Percentiles rank a stretch among this genome's conserved stretches.
These are phyloP conservation scores for Nycticorax nycticorax DNA, from an alignment of 2,113 vertebrate genomes.

Conservation along the genomic window DNA sequence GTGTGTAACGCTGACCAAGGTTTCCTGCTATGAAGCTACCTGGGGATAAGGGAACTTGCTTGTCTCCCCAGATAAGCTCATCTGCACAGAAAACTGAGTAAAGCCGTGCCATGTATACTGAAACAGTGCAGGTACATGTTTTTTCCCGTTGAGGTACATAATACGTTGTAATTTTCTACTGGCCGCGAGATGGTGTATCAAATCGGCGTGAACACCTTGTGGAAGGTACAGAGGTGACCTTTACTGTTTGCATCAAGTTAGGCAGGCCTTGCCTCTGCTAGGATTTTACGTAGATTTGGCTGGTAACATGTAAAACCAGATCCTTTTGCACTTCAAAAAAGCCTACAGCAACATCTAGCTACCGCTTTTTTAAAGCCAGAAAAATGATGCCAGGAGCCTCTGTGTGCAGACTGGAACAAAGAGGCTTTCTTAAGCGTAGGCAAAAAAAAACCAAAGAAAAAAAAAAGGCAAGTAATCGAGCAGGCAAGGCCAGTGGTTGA, in stretches of 20 bases:
- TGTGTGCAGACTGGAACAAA: background rate
- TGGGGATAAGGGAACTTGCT: background rate
- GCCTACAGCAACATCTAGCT: background rate
- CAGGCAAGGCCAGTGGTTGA: background rate
- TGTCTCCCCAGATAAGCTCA: background rate
- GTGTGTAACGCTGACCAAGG: background rate
- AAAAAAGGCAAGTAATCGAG: background rate
- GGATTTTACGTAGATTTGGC: background rate
- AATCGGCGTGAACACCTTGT: background rate
- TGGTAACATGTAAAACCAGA: background rate
- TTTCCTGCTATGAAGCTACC: background rate
- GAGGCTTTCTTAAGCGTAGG: background rate
- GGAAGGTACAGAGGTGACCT: background rate
- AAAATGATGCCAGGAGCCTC: background rate
- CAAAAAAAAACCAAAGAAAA: background rate
- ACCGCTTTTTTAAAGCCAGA: background rate
- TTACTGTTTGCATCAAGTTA: background rate
- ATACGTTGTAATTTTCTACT: background rate
- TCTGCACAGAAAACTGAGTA: background rate
- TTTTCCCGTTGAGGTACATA: background rate
- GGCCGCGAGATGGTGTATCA: rapidly evolving
- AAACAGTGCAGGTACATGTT: background rate
- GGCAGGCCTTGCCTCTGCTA: background rate
- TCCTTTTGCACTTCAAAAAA: background rate
- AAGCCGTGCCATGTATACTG: background rate